phyloP scores from a whole-genome alignment of 1,140 invertebrate species.

The Akabosia matsudoensis region DNA sequence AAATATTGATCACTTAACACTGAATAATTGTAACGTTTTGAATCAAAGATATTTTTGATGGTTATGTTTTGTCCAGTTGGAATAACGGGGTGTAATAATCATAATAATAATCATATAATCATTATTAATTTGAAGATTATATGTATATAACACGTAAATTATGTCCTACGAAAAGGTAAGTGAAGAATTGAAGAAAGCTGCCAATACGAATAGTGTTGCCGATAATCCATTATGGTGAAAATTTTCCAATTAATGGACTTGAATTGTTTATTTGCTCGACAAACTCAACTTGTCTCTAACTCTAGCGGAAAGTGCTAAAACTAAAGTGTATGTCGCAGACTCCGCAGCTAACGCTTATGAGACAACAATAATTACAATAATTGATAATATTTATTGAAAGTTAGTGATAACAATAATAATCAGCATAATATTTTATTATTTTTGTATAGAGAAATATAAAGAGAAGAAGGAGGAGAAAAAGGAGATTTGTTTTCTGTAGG shows the following conservation, averaged over 20 bases:
- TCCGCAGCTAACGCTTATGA: no score
- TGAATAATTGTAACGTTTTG: background rate
- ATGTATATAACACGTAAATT: background rate
- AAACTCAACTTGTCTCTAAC: background rate
- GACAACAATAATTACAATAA: no score
- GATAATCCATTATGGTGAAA: background rate
- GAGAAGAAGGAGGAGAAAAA: background rate
- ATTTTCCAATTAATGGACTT: background rate
- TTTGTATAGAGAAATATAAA: background rate
- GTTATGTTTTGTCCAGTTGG: no score
- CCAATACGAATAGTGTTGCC: background rate
- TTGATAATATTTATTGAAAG: no score
- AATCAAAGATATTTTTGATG: background rate
- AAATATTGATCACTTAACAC: constrained; percentile 15
- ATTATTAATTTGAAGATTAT: background rate
- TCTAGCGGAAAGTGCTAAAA: no score
- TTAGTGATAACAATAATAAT: no score
- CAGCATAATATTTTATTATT: background rate
- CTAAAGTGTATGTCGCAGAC: no score
- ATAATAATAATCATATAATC: background rate
- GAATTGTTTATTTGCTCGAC: background rate
- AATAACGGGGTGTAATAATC: background rate
- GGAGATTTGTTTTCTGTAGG: background rate
- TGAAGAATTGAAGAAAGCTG: background rate
- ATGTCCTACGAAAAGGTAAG: background rate